phyloP scores from a whole-genome alignment of 2,888 invertebrate species.

The Rhaphigaster nebulosa region DNA sequence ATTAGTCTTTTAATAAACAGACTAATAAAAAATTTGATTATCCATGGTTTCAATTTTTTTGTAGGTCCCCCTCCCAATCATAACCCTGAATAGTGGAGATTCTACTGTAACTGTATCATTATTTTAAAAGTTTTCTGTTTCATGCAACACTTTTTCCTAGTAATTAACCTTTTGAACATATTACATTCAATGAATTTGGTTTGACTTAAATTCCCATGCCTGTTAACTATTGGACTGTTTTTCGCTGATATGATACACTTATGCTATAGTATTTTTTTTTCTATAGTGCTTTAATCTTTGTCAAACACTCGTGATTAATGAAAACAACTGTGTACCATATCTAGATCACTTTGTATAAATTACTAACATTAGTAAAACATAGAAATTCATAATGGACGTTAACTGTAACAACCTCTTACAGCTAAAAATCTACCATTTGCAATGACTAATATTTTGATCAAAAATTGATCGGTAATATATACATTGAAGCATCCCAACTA shows the following conservation, averaged over 20 bases:
- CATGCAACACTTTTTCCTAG: neutral
- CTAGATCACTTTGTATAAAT: conserved; percentile 6
- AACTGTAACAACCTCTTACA: conserved; percentile 59
- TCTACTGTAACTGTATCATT: neutral
- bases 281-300: conserved; percentile 19
- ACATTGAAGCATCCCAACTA: conserved; percentile 53
- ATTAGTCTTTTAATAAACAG: neutral
- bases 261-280: neutral
- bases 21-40: neutral
- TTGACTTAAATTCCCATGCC: neutral
- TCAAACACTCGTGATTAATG: neutral
- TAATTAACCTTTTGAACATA: neutral
- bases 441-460: conserved; percentile 53
- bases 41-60: neutral
- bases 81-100: neutral
- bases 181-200: neutral
- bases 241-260: neutral
- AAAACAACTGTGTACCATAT: conserved; percentile 51
- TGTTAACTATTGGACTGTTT: neutral
- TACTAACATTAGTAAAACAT: conserved; percentile 47
- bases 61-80: neutral
- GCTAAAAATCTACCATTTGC: conserved; percentile 53
- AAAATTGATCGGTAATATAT: conserved; percentile 46
- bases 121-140: neutral
- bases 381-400: conserved; percentile 55